Evolutionary conservation across 2,113 vertebrate species (phyloP), one percentile per base, ranked within the genome.

Genomic region (Cephalopterus ornatus): DNA sequence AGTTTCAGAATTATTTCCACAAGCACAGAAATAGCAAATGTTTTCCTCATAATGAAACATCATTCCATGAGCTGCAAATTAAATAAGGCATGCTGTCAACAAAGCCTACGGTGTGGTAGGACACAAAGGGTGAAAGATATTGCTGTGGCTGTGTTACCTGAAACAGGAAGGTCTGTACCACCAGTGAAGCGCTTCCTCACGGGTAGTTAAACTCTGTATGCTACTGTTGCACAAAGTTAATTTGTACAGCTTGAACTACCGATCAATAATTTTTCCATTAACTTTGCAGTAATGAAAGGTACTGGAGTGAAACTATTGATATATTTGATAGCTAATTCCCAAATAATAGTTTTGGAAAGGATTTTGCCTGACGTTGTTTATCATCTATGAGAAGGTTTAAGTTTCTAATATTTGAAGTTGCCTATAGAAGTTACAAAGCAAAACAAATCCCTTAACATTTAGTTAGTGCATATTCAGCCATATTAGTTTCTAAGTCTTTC

Each of bases 231-330:
- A 10, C 63, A 59, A 58, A 92, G 72, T 87, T 91, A 75, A 86
- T 91, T 89, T 67, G 52, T 78, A 67, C 9, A 17, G 35, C 44
- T 68, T 61, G 61, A 94, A 46, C n/a, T 50, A 75, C 59, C 21
- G 8, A 90, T 97, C 95, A 96, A 95, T 96, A 95, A 35, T 82
- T 92, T 95, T 97, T 90, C 85, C 91, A 95, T 95, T 97, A 95
- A 59, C 76, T 91, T 42, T 81, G 68, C 59, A 61, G 37, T 89
- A 88, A 93, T 91, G 61, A 95, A 93, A 92, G 46, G 73, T 85
- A 89, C 37, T 72, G 49, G 72, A 95, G 47, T 85, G 85, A 92
- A 95, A 78, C 79, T 72, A 63, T 72, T 84, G 41, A 81, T 78
- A 46, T 41, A 90, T 91, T 87, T 28, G 22, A 74, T 72, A 73